Evolutionary conservation across 2,113 vertebrate genomes (phyloP).

Genomic region (Rhagologus leucostigma): DNA sequence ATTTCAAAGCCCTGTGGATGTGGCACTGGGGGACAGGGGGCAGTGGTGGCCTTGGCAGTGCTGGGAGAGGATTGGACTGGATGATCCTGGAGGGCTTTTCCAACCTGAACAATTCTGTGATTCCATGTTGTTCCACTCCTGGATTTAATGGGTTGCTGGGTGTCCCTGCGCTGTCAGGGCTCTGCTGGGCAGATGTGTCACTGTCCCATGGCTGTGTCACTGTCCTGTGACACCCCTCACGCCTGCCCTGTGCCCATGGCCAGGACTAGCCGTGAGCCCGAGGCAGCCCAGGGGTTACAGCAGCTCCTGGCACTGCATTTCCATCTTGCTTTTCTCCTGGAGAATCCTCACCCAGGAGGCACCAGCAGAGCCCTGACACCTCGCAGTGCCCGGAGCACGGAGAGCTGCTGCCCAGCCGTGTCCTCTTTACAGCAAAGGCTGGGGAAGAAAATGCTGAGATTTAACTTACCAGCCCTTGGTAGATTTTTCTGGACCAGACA

Average conservation of each 20-base stretch:
- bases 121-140: neutral
- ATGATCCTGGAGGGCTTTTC: neutral
- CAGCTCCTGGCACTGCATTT: rapidly evolving
- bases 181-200: rapidly evolving
- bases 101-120: rapidly evolving
- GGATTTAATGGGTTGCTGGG: rapidly evolving
- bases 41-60: neutral
- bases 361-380: neutral
- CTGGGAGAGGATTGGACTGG: neutral
- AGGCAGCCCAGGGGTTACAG: neutral
- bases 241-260: neutral
- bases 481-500: neutral
- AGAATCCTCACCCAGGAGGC: neutral
- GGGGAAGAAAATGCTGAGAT: neutral
- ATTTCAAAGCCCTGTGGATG: neutral
- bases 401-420: neutral
- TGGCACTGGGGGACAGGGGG: neutral
- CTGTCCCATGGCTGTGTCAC: no score
- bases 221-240: neutral
- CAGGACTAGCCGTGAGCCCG: neutral
- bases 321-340: neutral
- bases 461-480: neutral
- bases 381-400: neutral
- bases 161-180: neutral
- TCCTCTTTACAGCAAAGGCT: neutral